Percentiles rank a stretch among this genome's conserved stretches.
phyloP scores from a whole-genome alignment of 2,797 vertebrate genomes.

The Microctenopoma lineatum region DNA sequence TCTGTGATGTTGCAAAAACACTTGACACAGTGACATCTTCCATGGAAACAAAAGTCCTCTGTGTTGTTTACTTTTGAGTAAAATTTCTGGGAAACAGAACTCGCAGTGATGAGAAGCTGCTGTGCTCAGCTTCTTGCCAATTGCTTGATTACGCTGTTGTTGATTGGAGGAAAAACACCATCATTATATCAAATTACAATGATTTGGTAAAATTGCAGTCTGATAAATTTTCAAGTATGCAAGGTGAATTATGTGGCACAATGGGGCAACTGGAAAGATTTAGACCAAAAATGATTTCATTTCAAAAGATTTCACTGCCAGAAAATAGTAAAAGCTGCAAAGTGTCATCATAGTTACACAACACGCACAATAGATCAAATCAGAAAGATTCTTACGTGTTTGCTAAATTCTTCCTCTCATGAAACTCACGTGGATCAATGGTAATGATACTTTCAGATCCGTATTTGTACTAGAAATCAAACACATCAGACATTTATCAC shows the following conservation, averaged over 20 bases:
- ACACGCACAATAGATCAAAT: background rate
- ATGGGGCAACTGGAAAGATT: conserved; percentile 14
- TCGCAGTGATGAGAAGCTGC: conserved; percentile 41
- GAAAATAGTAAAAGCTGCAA: too few relatives aligned
- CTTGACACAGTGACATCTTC: background rate
- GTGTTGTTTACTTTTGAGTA: conserved; percentile 12
- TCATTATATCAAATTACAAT: conserved; percentile 70
- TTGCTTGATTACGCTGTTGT: conserved; percentile 68
- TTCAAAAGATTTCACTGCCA: background rate
- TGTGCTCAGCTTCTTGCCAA: conserved; percentile 63
- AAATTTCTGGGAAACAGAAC: conserved; percentile 9
- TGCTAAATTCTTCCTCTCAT: too few relatives aligned
- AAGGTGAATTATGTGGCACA: conserved; percentile 26
- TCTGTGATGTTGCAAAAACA: conserved; percentile 15
- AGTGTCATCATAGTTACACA: too few relatives aligned
- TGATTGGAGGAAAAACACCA: conserved; percentile 64
- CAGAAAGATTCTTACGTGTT: background rate
- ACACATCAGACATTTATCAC: background rate
- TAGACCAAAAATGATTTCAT: background rate
- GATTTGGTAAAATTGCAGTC: conserved; percentile 56
- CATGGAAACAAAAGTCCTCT: conserved; percentile 2
- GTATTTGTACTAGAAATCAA: too few relatives aligned
- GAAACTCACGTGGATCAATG: too few relatives aligned
- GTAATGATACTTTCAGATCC: too few relatives aligned
- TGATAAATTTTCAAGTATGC: conserved; percentile 49